A percentile compares a stretch with the other conserved stretches of the same genome.
phyloP scores from a whole-genome alignment of 2,113 vertebrate genomes.

The Rhea pennata region DNA sequence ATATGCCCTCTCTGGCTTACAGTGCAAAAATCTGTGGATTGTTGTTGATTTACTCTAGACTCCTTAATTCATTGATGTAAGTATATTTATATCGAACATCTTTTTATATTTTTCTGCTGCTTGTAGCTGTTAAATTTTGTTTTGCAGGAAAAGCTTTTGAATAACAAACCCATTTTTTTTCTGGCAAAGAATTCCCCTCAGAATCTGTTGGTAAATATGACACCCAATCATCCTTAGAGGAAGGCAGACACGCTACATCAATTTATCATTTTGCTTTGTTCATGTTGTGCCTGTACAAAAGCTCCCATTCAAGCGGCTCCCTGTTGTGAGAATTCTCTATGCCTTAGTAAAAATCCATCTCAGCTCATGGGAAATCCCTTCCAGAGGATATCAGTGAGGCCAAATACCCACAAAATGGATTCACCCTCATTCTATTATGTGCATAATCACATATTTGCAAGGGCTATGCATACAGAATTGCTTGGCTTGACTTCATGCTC shows the following conservation, averaged over 20 bases:
- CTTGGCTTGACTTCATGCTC: not conserved
- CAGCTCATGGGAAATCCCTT: not conserved
- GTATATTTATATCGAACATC: not conserved
- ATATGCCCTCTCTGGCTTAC: not conserved
- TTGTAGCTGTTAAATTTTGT: not conserved
- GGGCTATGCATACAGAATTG: not conserved
- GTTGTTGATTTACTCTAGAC: not conserved
- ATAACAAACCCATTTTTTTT: not conserved
- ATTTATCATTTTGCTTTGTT: constrained; percentile 19
- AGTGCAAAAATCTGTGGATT: not conserved
- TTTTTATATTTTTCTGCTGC: not conserved
- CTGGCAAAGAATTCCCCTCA: not conserved
- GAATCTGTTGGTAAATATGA: not conserved
- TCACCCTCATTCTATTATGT: not conserved
- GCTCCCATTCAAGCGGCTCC: not conserved
- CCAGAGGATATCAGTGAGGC: not conserved
- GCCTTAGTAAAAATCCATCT: not conserved
- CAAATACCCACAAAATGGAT: not conserved
- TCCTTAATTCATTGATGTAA: not conserved
- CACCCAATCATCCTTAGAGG: not conserved
- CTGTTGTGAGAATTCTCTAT: not conserved
- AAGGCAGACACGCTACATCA: not conserved
- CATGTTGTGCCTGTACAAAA: not conserved
- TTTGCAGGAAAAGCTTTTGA: not conserved
- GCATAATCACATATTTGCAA: not conserved